phyloP scores from a whole-genome alignment of 2,797 vertebrate genomes.

The Triplophysa yarkandensis region DNA sequence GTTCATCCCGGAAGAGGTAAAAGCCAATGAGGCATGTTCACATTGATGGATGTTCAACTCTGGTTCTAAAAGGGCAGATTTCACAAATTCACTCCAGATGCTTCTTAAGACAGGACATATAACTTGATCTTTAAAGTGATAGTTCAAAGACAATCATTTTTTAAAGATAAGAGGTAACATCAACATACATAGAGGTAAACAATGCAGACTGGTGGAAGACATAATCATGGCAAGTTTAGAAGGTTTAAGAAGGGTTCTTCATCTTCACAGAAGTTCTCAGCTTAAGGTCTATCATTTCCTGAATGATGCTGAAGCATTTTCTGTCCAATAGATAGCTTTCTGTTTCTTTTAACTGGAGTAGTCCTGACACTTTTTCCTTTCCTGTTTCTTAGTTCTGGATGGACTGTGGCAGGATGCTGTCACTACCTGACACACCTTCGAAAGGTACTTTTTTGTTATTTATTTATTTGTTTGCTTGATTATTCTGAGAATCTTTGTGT shows the following conservation, averaged over 20 bases:
- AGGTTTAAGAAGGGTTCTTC: background rate
- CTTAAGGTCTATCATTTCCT: constrained; percentile 17
- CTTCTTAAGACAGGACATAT: background rate
- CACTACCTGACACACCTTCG: background rate
- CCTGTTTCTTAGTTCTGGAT: constrained; percentile 19
- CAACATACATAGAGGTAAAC: background rate
- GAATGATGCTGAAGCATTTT: background rate
- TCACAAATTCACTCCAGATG: constrained; percentile 11
- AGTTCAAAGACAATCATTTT: background rate
- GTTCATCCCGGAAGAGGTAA: constrained; percentile 63
- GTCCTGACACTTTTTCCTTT: constrained; percentile 10
- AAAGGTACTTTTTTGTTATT: background rate
- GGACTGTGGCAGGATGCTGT: background rate
- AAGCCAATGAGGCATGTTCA: constrained; percentile 68
- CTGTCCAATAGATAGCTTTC: background rate
- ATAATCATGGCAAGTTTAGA: background rate
- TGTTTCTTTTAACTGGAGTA: background rate
- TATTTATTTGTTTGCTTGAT: background rate
- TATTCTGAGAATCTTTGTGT: background rate
- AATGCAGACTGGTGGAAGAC: background rate
- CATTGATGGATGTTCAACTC: constrained; percentile 71
- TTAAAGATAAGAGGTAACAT: too few species aligned
- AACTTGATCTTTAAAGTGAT: background rate
- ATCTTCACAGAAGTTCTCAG: background rate
- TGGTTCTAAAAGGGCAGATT: constrained; percentile 27